Evolutionary conservation across 2,888 invertebrate species (phyloP), one percentile per base, ranked within the genome.

Genomic region (Epinotia demarniana): DNA sequence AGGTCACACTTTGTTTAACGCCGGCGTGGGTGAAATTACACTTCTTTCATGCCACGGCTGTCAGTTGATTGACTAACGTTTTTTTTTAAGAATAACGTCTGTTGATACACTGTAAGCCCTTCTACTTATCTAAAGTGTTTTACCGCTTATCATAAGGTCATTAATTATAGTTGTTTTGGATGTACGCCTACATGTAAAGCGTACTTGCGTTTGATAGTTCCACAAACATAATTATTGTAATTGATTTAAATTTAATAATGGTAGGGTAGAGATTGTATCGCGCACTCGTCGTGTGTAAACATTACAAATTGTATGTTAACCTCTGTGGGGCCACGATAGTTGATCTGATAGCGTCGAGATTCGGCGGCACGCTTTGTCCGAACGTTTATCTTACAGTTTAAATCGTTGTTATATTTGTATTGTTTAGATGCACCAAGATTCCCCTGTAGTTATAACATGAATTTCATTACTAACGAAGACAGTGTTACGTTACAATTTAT

Each of bases 171-270:
- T 81, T 81, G 85, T 85, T 84, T 84, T 81, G 81, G 85, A 81
- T 83, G 81, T 81, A 89, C 92, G 92, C 92, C 90, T 88, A 92
- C 92, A 79, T 80, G 81, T 80, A 77, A n/a, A 72, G 67, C 72
- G 80, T 81, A 83, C 82, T 81, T 78, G 79, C 80, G 79, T 66
- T 62, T 76, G 77, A 81, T 80, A 82, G 81, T 82, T 85, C 84
- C 83, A 87, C 86, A 88, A 89, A 88, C 86, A 89, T 91, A 91
- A 92, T 92, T 90, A 91, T 83, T 87, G 89, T 92, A 92, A 93
- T 93, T 92, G 93, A 92, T 91, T 92, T 92, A 90, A 92, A 92
- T 91, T 88, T 89, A 88, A 89, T 92, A 92, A 92, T 91, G 84
- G 86, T 84, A 85, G 87, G 85, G 84, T 82, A 80, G 77, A 69